Evolutionary conservation across 2,113 vertebrate genomes (phyloP).

Genomic region (Dicerorhinus sumatrensis): DNA sequence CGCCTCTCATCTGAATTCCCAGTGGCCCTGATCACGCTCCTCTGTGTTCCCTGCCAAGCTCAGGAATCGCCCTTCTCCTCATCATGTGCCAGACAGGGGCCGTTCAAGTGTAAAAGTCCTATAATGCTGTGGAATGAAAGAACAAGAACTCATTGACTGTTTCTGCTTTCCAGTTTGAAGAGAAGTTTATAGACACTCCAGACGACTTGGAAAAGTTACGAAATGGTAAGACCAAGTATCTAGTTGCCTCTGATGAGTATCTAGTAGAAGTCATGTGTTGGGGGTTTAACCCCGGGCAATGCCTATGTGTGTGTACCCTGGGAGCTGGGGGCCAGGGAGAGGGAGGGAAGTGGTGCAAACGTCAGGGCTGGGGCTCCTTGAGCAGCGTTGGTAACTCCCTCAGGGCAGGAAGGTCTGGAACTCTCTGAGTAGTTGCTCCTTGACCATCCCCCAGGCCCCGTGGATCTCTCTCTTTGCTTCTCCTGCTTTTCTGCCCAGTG

Average conservation of each 20-base stretch:
- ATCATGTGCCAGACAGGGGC: not conserved
- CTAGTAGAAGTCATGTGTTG: not conserved
- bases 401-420: not conserved
- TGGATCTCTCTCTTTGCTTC: not conserved
- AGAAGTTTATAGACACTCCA: constrained; percentile 4
- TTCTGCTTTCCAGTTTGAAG: constrained; percentile 68
- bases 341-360: not conserved
- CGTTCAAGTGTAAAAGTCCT: no score
- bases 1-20: not conserved
- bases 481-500: not conserved
- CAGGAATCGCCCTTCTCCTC: not conserved
- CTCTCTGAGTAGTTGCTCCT: not conserved
- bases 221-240: constrained; percentile 52
- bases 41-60: not conserved
- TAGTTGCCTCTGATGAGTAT: not conserved
- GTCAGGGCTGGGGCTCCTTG: not conserved
- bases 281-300: not conserved
- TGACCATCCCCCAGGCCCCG: fast-evolving
- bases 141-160: not conserved
- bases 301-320: fast-evolving
- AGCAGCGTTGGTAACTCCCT: not conserved
- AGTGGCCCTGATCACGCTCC: fast-evolving
- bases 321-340: not conserved
- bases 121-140: not conserved
- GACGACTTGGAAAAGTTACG: constrained; percentile 52